These are phyloP conservation scores for Neelides sp. DNA, from an alignment of 1,140 invertebrate species.

Conservation along the genomic window DNA sequence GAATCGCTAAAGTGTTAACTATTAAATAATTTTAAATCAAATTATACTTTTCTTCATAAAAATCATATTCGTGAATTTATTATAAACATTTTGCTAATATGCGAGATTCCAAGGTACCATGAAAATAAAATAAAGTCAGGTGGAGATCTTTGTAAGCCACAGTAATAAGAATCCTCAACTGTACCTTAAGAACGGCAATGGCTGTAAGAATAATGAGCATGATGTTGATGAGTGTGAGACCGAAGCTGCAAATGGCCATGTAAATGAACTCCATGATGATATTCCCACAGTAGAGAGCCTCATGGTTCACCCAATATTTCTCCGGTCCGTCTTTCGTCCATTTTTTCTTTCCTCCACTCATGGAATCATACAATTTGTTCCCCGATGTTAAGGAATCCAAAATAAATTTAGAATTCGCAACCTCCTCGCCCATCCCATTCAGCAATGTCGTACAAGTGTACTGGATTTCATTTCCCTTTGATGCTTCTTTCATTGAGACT, in stretches of 20 bases:
- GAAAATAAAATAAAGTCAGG: no score
- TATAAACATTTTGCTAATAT: no score
- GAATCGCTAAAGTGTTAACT: no score
- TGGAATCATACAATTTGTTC: background rate
- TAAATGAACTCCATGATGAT: constrained; percentile 59
- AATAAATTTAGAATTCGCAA: constrained; percentile 33
- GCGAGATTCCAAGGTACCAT: no score
- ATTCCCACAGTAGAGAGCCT: constrained; percentile 53
- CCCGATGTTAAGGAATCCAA: background rate
- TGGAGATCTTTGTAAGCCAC: no score
- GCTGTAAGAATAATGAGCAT: constrained; percentile 71
- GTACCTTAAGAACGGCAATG: constrained; percentile 62
- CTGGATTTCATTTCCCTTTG: background rate
- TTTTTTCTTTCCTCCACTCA: no score
- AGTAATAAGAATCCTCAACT: no score
- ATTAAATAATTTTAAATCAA: no score
- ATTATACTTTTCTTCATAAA: no score
- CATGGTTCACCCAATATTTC: constrained; percentile 30
- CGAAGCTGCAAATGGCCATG: constrained; percentile 64
- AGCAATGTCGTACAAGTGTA: no score
- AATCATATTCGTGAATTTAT: no score
- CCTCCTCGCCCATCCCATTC: background rate
- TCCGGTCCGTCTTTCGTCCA: constrained; percentile 20
- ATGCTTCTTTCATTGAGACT: constrained; percentile 4
- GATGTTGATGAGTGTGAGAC: constrained; percentile 68